Evolutionary conservation across 2,797 vertebrate species (phyloP).

Genomic region (Schizopygopsis malacanthus): DNA sequence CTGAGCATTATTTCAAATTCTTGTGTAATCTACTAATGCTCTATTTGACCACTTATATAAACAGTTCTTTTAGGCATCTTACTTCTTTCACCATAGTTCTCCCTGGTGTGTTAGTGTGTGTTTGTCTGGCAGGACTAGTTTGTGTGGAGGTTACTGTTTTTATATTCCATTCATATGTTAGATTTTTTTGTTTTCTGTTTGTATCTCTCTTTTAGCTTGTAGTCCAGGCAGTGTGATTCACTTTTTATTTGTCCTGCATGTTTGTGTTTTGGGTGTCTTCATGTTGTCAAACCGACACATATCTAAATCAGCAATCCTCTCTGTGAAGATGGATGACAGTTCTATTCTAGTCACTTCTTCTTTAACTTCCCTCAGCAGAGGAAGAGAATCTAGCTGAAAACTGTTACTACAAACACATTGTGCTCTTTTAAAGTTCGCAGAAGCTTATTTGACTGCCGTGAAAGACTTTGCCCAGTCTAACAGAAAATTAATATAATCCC

Average conservation of each 20-base stretch:
- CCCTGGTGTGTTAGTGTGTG: conserved; percentile 2
- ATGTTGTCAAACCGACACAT: conserved; percentile 1
- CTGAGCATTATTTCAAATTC: not conserved
- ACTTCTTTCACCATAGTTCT: not conserved
- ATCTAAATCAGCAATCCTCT: conserved; percentile 1
- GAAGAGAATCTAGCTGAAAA: conserved; percentile 2
- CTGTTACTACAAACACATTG: not conserved
- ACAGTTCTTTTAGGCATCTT: not conserved
- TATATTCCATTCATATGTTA: not conserved
- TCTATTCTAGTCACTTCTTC: conserved; percentile 20
- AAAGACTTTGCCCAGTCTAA: conserved; percentile 62
- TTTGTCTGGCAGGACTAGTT: conserved; percentile 3
- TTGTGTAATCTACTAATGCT: not conserved
- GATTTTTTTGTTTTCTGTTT: not conserved
- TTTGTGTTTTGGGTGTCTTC: conserved; percentile 8
- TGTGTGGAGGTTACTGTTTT: not conserved
- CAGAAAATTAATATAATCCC: conserved; percentile 69
- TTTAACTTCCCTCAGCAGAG: conserved; percentile 2
- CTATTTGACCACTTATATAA: not conserved
- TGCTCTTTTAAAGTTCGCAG: conserved; percentile 55
- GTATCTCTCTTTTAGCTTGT: not conserved
- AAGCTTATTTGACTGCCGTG: conserved; percentile 64
- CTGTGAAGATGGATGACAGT: conserved; percentile 18
- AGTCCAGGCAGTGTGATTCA: conserved; percentile 6
- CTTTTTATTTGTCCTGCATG: conserved; percentile 3